Percentiles rank a stretch among this genome's conserved stretches.
Conservation (phyloP, 2,888 invertebrate species). For the Herminia tarsipennalis region DNA sequence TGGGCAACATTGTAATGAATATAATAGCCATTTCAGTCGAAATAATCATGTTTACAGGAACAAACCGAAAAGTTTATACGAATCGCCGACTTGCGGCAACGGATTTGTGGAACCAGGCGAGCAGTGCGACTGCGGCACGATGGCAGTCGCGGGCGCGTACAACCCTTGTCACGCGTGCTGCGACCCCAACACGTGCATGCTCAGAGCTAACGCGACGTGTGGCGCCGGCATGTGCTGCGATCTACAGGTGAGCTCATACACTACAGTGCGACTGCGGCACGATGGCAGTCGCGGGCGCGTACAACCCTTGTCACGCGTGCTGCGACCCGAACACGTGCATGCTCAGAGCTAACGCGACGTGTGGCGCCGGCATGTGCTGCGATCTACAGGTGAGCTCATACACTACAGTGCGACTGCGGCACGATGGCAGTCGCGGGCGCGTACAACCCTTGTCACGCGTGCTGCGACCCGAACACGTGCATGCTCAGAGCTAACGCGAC, state of each 20-base stretch:
- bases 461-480: slow-evolving; percentile 95
- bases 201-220: slow-evolving; percentile 95
- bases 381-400: slow-evolving; percentile 84
- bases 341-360: slow-evolving; percentile 94
- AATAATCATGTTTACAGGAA: slow-evolving; percentile 90
- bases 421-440: slow-evolving; percentile 87
- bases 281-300: slow-evolving; percentile 85
- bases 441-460: slow-evolving; percentile 89
- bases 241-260: slow-evolving; percentile 63
- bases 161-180: slow-evolving; percentile 90
- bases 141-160: slow-evolving; percentile 87
- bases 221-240: slow-evolving; percentile 98
- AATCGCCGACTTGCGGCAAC: slow-evolving; percentile 96
- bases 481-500: slow-evolving; percentile 94
- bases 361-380: slow-evolving; percentile 97
- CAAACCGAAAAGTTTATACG: slow-evolving; percentile 92
- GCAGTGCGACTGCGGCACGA: slow-evolving; percentile 97
- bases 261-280: slow-evolving; percentile 94
- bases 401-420: slow-evolving; percentile 95
- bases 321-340: slow-evolving; percentile 95
- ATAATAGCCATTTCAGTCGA: too few species aligned
- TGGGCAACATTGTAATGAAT: too few species aligned
- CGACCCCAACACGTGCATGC: slow-evolving; percentile 94
- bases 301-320: slow-evolving; percentile 92
- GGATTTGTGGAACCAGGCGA: slow-evolving; percentile 98